Evolutionary conservation across 2,797 vertebrate genomes (phyloP).

Genomic region (Siniperca obscura): DNA sequence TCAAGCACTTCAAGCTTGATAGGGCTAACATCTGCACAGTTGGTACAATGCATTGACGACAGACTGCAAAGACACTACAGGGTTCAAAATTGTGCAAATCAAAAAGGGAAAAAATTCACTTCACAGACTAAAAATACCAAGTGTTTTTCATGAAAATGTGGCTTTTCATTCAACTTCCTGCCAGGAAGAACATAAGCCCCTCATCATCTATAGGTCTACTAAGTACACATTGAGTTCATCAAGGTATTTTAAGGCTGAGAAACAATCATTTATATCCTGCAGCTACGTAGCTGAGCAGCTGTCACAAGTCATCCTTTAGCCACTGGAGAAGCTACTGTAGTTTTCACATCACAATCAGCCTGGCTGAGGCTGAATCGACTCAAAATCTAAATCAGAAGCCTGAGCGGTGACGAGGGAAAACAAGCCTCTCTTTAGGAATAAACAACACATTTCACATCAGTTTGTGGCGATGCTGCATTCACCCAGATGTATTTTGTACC

Average conservation of each 20-base stretch:
- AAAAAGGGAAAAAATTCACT: neutral
- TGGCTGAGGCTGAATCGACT: neutral
- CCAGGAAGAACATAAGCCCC: neutral
- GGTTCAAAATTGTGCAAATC: neutral
- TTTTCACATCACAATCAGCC: neutral
- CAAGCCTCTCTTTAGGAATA: neutral
- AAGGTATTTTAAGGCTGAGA: neutral
- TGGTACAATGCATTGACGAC: neutral
- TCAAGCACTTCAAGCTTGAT: too few relatives aligned
- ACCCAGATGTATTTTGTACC: neutral
- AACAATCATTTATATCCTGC: neutral
- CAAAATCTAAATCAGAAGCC: neutral
- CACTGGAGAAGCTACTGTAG: neutral
- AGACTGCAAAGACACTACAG: neutral
- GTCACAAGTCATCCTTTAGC: neutral
- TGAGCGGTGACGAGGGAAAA: neutral
- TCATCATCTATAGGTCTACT: neutral
- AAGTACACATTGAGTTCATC: neutral
- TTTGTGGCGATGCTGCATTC: conserved; percentile 5
- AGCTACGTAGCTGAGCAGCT: neutral
- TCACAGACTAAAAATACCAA: neutral
- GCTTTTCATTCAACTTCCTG: neutral
- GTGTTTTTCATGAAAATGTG: neutral
- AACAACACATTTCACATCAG: conserved; percentile 25
- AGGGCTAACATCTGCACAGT: too few relatives aligned